Conservation (phyloP, 2,113 vertebrate species). For the Gopherus evgoodei region DNA sequence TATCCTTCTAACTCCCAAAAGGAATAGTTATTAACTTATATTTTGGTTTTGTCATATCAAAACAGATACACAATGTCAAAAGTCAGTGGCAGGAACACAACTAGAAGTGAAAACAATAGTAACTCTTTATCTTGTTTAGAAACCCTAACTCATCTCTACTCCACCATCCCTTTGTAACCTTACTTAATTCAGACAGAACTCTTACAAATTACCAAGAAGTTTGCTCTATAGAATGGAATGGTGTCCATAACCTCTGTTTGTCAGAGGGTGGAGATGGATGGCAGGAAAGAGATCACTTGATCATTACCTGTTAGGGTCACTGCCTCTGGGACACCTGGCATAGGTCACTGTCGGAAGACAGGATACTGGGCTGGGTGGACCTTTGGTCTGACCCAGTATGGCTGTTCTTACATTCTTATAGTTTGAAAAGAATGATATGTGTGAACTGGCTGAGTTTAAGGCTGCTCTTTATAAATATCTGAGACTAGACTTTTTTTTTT, state of each 20-base stretch:
- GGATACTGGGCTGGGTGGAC: no score
- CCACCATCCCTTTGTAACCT: not conserved
- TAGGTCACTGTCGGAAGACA: no score
- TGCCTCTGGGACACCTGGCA: no score
- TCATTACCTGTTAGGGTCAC: no score
- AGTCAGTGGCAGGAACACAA: not conserved
- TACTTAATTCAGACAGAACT: not conserved
- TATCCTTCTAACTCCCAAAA: not conserved
- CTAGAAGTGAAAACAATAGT: not conserved
- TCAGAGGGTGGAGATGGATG: no score
- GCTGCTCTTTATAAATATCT: not conserved
- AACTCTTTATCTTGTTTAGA: not conserved
- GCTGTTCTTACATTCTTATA: no score
- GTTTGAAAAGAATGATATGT: not conserved
- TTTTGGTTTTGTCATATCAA: not conserved
- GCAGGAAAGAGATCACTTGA: no score
- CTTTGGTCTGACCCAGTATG: no score
- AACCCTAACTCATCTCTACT: not conserved
- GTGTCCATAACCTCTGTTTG: no score
- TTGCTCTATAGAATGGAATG: not conserved
- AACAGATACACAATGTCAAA: not conserved
- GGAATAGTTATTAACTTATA: not conserved
- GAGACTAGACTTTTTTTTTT: not conserved
- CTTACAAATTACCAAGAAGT: not conserved
- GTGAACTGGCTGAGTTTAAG: not conserved